phyloP scores from a whole-genome alignment of 2,888 invertebrate genomes.

The Shargacucullia verbasci region DNA sequence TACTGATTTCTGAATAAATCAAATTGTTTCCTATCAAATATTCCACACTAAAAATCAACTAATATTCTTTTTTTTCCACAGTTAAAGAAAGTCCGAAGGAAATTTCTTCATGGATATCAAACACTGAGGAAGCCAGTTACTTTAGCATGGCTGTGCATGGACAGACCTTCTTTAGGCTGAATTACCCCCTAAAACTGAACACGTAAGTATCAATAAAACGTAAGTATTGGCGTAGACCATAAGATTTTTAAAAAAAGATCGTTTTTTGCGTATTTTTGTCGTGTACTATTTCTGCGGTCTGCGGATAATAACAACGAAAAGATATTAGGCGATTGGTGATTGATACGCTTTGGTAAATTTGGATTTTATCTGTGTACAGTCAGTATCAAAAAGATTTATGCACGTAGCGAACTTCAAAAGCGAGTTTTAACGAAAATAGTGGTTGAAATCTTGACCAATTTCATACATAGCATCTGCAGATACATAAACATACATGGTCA shows the following conservation, averaged over 20 bases:
- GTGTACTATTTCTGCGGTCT: not conserved
- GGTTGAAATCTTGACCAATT: too few species aligned
- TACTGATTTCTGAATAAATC: not conserved
- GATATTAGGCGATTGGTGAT: too few species aligned
- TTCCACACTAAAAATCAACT: too few species aligned
- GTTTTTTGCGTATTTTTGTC: not conserved
- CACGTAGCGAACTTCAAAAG: too few species aligned
- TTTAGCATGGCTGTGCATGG: slow-evolving; percentile 95
- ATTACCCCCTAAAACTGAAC: slow-evolving; percentile 84
- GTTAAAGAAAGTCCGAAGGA: slow-evolving; percentile 93
- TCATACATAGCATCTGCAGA: too few species aligned
- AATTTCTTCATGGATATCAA: slow-evolving; percentile 94
- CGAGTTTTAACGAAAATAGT: too few species aligned
- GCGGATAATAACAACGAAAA: not conserved
- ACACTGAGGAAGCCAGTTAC: slow-evolving; percentile 94
- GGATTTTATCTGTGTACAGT: too few species aligned
- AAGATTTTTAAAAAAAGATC: not conserved
- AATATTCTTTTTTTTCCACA: slow-evolving; percentile 80
- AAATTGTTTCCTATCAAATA: too few species aligned
- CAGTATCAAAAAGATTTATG: too few species aligned
- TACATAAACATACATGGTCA: too few species aligned
- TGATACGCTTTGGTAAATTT: too few species aligned
- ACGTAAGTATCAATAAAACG: slow-evolving; percentile 80
- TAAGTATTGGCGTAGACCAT: not conserved
- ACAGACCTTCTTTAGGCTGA: slow-evolving; percentile 93